A percentile compares a stretch with the other conserved stretches of the same genome.
These are phyloP conservation scores for Eudemis profundana DNA, from an alignment of 2,888 invertebrate genomes.

Conservation along the genomic window DNA sequence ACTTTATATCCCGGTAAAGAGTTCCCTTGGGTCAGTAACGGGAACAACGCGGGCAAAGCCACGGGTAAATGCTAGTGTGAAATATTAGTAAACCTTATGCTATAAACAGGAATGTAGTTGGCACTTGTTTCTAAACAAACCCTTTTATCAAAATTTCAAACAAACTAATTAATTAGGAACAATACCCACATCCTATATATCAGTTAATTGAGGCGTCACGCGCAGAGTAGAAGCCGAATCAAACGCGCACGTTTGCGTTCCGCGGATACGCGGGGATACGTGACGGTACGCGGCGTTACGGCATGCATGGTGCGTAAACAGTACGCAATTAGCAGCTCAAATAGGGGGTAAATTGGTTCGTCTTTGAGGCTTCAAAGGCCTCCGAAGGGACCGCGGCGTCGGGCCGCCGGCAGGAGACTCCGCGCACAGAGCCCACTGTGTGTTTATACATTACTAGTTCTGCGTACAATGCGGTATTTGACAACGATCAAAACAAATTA, in stretches of 20 bases:
- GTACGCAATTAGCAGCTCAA: background rate
- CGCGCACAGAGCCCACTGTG: no score
- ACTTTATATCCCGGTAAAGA: no score
- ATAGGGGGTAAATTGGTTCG: constrained; percentile 9
- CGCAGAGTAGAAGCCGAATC: constrained; percentile 1
- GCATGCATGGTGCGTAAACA: background rate
- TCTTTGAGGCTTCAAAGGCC: constrained; percentile 11
- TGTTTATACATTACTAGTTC: no score
- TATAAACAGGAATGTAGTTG: constrained; percentile 10
- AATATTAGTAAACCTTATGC: no score
- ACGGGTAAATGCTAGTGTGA: no score
- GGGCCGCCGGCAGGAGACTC: background rate
- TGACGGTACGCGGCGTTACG: background rate
- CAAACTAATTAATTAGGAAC: constrained; percentile 21
- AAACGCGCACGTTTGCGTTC: background rate
- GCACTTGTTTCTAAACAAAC: background rate
- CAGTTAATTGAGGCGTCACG: constrained; percentile 16
- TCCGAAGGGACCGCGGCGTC: background rate
- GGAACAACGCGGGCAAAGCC: no score
- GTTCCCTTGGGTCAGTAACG: no score
- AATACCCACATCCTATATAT: constrained; percentile 6
- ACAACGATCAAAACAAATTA: no score
- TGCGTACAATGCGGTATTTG: no score
- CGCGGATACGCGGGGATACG: no score
- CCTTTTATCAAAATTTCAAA: constrained; percentile 6